Percentiles rank a stretch among this genome's conserved stretches.
Evolutionary conservation across 2,113 vertebrate species (phyloP).

Genomic region (Spea bombifrons): DNA sequence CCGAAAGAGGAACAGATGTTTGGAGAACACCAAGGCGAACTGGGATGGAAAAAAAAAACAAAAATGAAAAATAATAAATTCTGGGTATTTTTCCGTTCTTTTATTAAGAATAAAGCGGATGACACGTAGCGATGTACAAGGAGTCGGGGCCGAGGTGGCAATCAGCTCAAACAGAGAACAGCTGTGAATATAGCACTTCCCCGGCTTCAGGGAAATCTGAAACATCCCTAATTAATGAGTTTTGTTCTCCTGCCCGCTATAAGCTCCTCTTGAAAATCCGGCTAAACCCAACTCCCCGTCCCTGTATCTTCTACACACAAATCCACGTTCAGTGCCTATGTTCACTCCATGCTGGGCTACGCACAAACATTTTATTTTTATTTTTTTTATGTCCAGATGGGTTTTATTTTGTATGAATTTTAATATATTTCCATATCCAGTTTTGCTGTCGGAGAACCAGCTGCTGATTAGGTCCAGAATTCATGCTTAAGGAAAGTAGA

Average conservation of each 20-base stretch:
- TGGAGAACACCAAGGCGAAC: background rate
- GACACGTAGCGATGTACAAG: conserved; percentile 15
- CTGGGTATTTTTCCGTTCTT: too few species aligned
- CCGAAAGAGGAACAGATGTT: conserved; percentile 30
- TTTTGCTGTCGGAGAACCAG: too few species aligned
- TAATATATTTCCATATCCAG: background rate
- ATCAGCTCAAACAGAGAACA: conserved; percentile 37
- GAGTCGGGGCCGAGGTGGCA: conserved; percentile 27
- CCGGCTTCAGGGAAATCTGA: conserved; percentile 32
- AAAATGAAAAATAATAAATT: too few species aligned
- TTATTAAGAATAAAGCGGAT: conserved; percentile 8
- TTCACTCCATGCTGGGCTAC: background rate
- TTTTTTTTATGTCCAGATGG: conserved; percentile 20
- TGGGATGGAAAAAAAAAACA: background rate
- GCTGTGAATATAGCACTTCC: conserved; percentile 34
- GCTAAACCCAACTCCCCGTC: conserved; percentile 9
- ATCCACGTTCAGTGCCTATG: conserved; percentile 5
- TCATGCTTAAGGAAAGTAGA: too few species aligned
- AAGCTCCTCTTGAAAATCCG: conserved; percentile 17
- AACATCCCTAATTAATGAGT: conserved; percentile 45
- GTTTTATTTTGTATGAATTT: conserved; percentile 6
- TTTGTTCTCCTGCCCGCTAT: conserved; percentile 23
- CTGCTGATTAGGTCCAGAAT: too few species aligned
- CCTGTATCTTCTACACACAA: conserved; percentile 14
- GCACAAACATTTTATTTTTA: background rate